Evolutionary conservation across 2,888 invertebrate species (phyloP).

Genomic region (Slavum lentiscoides): DNA sequence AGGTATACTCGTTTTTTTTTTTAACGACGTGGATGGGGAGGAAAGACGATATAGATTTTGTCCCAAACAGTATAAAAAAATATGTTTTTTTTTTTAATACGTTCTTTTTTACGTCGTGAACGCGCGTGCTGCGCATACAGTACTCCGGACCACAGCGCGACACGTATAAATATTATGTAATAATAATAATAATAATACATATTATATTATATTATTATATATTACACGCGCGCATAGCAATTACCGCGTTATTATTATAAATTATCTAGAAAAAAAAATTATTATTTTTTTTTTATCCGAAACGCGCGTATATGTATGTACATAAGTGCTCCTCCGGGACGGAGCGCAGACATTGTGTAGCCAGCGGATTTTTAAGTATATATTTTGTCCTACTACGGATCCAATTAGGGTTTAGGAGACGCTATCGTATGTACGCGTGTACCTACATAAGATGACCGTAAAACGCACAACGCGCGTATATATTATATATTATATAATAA

Average conservation of each 20-base stretch:
- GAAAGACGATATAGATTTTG: no score
- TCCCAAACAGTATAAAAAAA: no score
- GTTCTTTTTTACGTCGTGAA: background rate
- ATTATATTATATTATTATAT: no score
- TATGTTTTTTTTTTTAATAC: no score
- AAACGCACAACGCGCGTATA: background rate
- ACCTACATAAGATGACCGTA: background rate
- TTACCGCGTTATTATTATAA: no score
- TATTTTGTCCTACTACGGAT: background rate
- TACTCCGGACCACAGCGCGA: background rate
- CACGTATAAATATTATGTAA: background rate
- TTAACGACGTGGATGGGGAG: no score
- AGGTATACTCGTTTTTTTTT: no score
- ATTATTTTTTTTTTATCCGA: no score
- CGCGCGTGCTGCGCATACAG: background rate
- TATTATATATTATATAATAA: background rate
- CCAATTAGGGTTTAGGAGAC: constrained; percentile 25
- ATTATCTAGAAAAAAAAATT: background rate
- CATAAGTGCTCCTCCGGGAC: background rate
- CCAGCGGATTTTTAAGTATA: background rate
- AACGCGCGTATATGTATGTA: background rate
- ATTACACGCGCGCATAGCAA: no score
- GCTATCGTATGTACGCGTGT: background rate
- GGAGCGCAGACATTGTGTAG: background rate
- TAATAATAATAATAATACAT: no score